These are phyloP conservation scores for Luperina nickerlii DNA, from an alignment of 2,888 invertebrate genomes.

Conservation along the genomic window DNA sequence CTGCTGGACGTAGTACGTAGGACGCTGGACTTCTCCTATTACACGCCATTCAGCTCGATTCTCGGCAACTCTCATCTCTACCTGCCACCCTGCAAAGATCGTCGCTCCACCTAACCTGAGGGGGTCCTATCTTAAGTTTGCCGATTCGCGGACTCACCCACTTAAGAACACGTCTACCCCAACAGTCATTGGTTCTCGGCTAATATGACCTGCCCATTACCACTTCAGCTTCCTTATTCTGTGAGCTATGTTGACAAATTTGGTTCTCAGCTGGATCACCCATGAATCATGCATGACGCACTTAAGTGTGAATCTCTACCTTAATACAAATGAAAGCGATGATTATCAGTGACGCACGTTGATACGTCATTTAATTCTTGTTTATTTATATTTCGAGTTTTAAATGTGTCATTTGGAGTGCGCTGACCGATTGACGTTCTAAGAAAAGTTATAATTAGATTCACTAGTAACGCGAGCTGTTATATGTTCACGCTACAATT, in stretches of 20 bases:
- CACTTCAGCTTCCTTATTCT: not conserved
- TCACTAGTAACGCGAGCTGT: not conserved
- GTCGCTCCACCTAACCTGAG: not conserved
- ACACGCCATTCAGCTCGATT: not conserved
- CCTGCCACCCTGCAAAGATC: not conserved
- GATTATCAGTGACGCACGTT: conserved; percentile 20
- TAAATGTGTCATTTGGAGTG: conserved; percentile 27
- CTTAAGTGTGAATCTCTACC: too few species aligned
- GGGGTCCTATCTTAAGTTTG: not conserved
- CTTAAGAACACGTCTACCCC: not conserved
- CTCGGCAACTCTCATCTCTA: not conserved
- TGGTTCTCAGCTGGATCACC: not conserved
- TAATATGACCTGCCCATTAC: not conserved
- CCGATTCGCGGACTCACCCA: not conserved
- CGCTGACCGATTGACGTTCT: conserved; percentile 1
- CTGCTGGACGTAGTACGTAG: not conserved
- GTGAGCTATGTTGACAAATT: not conserved
- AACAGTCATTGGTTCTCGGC: not conserved
- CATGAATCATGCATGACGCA: not conserved
- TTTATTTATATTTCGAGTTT: conserved; percentile 15
- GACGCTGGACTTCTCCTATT: not conserved
- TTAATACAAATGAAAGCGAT: conserved; percentile 26
- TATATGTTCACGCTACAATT: not conserved
- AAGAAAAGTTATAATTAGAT: conserved; percentile 21
- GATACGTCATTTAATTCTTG: conserved; percentile 19